Evolutionary conservation across 2,888 invertebrate species (phyloP).

Genomic region (Cynaeus angustus): DNA sequence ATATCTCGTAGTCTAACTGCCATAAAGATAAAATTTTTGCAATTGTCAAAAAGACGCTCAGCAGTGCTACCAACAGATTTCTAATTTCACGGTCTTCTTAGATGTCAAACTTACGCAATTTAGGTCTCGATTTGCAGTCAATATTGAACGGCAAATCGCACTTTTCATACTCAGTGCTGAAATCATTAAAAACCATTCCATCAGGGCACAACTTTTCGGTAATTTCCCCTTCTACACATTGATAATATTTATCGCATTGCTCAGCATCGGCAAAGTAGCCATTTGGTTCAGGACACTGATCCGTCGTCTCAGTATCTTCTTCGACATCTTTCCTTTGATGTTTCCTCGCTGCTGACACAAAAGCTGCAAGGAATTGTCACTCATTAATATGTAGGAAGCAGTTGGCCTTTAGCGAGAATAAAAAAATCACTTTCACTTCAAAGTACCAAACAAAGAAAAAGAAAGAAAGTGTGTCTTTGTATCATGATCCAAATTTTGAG

Average conservation of each 20-base stretch:
- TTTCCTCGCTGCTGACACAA: constrained; percentile 48
- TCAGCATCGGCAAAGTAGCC: constrained; percentile 90
- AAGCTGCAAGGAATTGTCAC: constrained; percentile 18
- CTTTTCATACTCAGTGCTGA: constrained; percentile 86
- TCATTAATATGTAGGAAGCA: constrained; percentile 39
- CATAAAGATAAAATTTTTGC: too few relatives aligned
- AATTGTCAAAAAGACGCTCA: too few relatives aligned
- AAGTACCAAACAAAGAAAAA: background rate
- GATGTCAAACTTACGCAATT: constrained; percentile 84
- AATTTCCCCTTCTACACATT: constrained; percentile 83
- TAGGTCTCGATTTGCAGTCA: constrained; percentile 85
- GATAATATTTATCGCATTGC: constrained; percentile 92
- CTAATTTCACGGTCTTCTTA: too few relatives aligned
- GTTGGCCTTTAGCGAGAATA: constrained; percentile 55
- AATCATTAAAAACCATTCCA: constrained; percentile 93
- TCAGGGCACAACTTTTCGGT: constrained; percentile 90
- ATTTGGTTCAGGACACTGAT: constrained; percentile 85
- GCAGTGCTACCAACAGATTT: too few relatives aligned
- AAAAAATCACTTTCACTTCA: constrained; percentile 57
- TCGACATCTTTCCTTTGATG: constrained; percentile 50
- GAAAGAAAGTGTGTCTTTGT: background rate
- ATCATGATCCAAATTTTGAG: background rate
- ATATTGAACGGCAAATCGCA: constrained; percentile 91
- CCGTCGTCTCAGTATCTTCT: constrained; percentile 75
- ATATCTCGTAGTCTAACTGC: too few relatives aligned